Evolutionary conservation across 2,113 vertebrate species (phyloP).

Genomic region (Osmerus eperlanus): DNA sequence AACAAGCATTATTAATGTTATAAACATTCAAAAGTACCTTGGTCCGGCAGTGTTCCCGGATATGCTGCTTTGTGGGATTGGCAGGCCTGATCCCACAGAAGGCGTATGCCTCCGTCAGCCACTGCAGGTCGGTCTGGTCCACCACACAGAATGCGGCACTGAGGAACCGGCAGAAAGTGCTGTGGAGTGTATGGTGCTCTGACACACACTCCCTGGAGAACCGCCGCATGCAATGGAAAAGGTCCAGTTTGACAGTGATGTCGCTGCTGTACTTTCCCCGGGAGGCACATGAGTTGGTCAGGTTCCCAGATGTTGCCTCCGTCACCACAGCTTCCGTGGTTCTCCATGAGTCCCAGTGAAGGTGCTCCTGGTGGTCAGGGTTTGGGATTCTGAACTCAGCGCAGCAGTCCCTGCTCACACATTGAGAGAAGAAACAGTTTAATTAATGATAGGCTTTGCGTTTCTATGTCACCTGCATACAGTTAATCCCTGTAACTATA

Average conservation of each 20-base stretch:
- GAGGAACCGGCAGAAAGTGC: conserved; percentile 5
- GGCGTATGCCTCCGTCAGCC: conserved; percentile 7
- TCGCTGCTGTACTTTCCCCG: background rate
- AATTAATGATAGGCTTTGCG: background rate
- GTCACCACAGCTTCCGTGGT: conserved; percentile 13
- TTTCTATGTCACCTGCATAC: background rate
- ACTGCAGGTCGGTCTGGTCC: conserved; percentile 11
- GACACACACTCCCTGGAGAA: background rate
- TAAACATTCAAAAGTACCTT: no score
- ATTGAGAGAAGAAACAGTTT: background rate
- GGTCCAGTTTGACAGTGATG: background rate
- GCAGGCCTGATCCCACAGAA: background rate
- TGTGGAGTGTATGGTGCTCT: background rate
- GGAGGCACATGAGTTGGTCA: background rate
- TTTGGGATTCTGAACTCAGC: background rate
- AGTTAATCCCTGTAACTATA: background rate
- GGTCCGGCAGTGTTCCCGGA: conserved; percentile 1
- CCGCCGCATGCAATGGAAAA: no score
- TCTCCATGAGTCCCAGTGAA: conserved; percentile 1
- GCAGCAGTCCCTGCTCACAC: background rate
- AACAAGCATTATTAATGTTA: no score
- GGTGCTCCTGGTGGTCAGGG: background rate
- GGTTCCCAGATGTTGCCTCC: conserved; percentile 7
- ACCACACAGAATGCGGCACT: background rate
- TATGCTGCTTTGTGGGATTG: conserved; percentile 16